Evolutionary conservation across 2,888 invertebrate genomes (phyloP).

Genomic region (Eupithecia subfuscata): DNA sequence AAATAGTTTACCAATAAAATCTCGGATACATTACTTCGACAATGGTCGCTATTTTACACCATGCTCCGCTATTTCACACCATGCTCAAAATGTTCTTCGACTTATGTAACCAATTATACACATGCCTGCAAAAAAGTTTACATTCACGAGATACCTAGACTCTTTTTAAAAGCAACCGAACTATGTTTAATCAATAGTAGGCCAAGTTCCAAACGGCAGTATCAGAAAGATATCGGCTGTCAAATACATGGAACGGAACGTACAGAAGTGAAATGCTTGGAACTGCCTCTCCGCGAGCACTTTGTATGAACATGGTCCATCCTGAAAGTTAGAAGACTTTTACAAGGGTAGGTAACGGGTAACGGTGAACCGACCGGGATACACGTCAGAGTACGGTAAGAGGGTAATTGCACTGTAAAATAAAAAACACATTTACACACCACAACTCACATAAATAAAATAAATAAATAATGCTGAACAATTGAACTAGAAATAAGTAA

Average conservation of each 20-base stretch:
- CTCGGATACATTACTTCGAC: background rate
- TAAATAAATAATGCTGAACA: too few species aligned
- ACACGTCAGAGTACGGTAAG: background rate
- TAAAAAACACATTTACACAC: too few species aligned
- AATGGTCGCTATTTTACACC: background rate
- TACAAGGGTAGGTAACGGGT: background rate
- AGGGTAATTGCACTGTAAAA: background rate
- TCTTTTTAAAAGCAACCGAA: background rate
- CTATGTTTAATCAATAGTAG: background rate
- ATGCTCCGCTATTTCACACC: background rate
- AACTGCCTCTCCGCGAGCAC: constrained; percentile 23
- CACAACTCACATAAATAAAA: too few species aligned
- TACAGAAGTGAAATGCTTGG: constrained; percentile 9
- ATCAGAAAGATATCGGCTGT: constrained; percentile 13
- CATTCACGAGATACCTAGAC: background rate
- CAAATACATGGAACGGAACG: constrained; percentile 10
- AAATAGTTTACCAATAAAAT: background rate
- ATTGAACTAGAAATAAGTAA: too few species aligned
- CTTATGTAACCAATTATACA: background rate
- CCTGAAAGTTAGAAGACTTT: constrained; percentile 14
- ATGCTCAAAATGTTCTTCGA: too few species aligned
- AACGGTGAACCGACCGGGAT: background rate
- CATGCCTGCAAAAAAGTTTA: background rate
- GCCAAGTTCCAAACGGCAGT: constrained; percentile 2
- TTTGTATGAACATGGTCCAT: constrained; percentile 24